Base-by-base conservation (phyloP, 2,113 vertebrate species). In the Mesitornis unicolor region DNA sequence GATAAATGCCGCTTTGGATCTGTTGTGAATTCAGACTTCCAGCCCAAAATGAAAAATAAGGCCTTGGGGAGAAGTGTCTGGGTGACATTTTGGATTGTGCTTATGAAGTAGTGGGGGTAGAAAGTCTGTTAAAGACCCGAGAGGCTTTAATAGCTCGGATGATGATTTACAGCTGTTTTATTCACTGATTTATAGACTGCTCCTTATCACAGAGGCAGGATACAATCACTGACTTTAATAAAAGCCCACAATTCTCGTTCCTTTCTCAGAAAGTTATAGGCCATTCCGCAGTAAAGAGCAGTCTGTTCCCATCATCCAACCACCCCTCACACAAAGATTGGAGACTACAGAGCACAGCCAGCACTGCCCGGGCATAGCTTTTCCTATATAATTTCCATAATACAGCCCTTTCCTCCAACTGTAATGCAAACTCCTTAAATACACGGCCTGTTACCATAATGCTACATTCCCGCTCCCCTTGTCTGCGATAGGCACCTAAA, bases 91-190 rank as follows among this genome's bases (percentile, higher is more conserved):
- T 91, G 76, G 78, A 9, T 93, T 73, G 75, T 80, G 68, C 87
- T 86, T 85, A 29, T 77, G 90, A 94, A 54, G 59, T 51, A 35
- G 82, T 22, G 47, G 71, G 60, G 78, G 75, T 13, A 90, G 45
- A 65, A 92, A 84, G 93, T 88, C 95, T 94, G 7, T 29, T 63
- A 38, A 84, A 88, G 60, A 71, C 63, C 43, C 11, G 0, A 70
- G 82, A 81, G 88, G 68, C 42, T 97, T 86, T 94, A 54, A 86
- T 51, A 63, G 50, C 38, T 69, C 28, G 47, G 90, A 28, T 92
- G 93, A 93, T 96, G 85, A 92, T 92, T 93, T 95, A 95, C 93
- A 94, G 92, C 92, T 96, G 95, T 0, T 96, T 93, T 56, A 31
- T 77, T 77, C 47, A 3, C 16, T 74, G 85, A 80, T 84, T 93